phyloP scores from a whole-genome alignment of 2,113 vertebrate genomes.

The Neopipo cinnamomea region DNA sequence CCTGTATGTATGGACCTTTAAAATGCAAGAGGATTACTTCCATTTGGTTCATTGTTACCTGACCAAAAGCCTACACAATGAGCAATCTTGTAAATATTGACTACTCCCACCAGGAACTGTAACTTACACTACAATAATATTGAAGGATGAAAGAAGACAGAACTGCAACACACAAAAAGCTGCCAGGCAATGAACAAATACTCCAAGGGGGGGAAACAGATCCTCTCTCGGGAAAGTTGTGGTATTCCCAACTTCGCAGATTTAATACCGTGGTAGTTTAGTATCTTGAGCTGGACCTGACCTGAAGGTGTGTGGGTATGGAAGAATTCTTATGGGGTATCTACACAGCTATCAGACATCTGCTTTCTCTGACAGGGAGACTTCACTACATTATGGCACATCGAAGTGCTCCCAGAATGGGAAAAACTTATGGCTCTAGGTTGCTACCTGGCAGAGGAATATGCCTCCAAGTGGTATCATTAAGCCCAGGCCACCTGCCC shows the following conservation, averaged over 20 bases:
- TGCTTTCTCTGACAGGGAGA: background rate
- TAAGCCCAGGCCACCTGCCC: background rate
- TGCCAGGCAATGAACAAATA: background rate
- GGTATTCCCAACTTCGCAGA: background rate
- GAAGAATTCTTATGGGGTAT: background rate
- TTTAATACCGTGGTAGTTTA: background rate
- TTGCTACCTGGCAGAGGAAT: background rate
- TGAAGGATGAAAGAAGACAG: background rate
- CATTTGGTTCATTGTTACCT: background rate
- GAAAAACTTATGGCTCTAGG: background rate
- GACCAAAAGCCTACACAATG: background rate
- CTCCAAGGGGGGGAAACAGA: background rate
- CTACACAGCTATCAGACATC: background rate
- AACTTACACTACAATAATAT: background rate
- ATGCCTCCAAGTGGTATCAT: background rate
- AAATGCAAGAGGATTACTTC: background rate
- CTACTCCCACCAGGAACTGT: background rate
- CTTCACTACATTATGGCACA: background rate
- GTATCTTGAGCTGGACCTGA: background rate
- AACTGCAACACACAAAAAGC: background rate
- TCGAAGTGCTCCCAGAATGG: background rate
- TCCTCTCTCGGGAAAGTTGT: background rate
- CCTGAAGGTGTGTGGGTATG: background rate
- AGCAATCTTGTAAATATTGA: constrained; percentile 1
- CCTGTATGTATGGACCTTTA: background rate